Evolutionary conservation across 2,113 vertebrate species (phyloP).

Genomic region (Megaceryle maxima): DNA sequence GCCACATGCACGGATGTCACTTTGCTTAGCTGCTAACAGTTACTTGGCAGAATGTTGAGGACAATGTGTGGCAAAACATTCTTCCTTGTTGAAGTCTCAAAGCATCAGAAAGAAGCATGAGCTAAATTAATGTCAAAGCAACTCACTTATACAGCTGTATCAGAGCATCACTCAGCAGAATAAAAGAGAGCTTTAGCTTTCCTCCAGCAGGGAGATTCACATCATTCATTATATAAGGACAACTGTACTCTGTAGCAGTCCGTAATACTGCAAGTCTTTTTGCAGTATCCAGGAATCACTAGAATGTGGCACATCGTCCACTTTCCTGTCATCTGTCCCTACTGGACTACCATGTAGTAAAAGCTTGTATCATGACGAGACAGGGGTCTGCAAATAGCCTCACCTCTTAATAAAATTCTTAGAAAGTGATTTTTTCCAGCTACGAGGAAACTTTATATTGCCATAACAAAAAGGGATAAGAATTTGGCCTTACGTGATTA

Average conservation of each 20-base stretch:
- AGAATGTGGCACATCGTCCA: not conserved
- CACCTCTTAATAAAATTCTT: not conserved
- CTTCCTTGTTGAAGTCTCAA: not conserved
- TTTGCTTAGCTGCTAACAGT: conserved; percentile 21
- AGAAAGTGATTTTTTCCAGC: not conserved
- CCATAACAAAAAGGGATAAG: not conserved
- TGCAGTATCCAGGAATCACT: not conserved
- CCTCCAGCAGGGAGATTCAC: not conserved
- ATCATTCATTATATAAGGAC: not conserved
- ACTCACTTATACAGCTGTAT: not conserved
- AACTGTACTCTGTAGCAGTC: not conserved
- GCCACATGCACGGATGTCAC: conserved; percentile 60
- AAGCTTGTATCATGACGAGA: not conserved
- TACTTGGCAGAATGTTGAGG: conserved; percentile 32
- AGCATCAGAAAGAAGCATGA: conserved; percentile 1
- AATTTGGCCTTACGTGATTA: not conserved
- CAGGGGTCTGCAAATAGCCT: not conserved
- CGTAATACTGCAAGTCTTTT: not conserved
- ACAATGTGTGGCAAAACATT: conserved; percentile 40
- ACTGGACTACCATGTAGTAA: not conserved
- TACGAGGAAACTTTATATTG: not conserved
- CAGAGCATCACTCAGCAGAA: not conserved
- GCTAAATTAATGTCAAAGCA: conserved; percentile 31
- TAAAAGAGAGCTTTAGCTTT: not conserved
- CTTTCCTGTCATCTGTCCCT: not conserved